Conservation (phyloP, 2,888 invertebrate species). For the Microctonus hyperodae region DNA sequence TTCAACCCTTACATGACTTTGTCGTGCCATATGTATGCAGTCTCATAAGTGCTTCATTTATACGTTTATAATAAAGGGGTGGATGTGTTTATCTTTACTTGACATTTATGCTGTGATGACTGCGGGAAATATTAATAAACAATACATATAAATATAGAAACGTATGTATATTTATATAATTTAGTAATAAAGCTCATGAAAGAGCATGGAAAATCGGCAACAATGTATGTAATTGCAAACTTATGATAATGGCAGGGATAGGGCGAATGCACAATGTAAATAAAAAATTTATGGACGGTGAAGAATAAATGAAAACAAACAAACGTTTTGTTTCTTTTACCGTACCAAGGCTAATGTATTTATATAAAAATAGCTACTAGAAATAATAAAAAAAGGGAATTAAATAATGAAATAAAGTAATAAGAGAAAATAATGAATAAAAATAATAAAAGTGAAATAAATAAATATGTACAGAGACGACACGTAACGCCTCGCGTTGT, state of each 20-base stretch:
- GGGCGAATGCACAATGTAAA: neutral
- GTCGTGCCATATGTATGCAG: neutral
- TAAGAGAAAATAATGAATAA: constrained; percentile 20
- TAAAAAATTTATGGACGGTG: neutral
- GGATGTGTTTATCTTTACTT: neutral
- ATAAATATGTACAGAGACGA: constrained; percentile 32
- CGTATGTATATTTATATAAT: too few relatives aligned
- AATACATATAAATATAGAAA: too few relatives aligned
- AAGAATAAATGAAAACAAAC: neutral
- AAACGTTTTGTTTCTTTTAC: neutral
- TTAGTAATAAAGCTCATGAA: too few relatives aligned
- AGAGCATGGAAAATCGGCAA: neutral
- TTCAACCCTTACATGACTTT: constrained; percentile 9
- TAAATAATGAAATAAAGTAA: constrained; percentile 25
- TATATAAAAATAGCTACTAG: neutral
- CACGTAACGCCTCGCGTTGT: constrained; percentile 34
- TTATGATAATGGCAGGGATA: neutral
- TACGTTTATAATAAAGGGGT: constrained; percentile 13
- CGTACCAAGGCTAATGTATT: neutral
- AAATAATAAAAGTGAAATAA: constrained; percentile 37
- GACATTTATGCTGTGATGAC: neutral
- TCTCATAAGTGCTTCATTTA: neutral
- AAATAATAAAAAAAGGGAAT: neutral
- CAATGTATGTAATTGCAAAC: neutral
- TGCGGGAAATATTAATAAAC: too few relatives aligned